A percentile compares a stretch with the other conserved stretches of the same genome.
Conservation (phyloP, 2,113 vertebrate genomes). For the Gasterosteus nipponicus region DNA sequence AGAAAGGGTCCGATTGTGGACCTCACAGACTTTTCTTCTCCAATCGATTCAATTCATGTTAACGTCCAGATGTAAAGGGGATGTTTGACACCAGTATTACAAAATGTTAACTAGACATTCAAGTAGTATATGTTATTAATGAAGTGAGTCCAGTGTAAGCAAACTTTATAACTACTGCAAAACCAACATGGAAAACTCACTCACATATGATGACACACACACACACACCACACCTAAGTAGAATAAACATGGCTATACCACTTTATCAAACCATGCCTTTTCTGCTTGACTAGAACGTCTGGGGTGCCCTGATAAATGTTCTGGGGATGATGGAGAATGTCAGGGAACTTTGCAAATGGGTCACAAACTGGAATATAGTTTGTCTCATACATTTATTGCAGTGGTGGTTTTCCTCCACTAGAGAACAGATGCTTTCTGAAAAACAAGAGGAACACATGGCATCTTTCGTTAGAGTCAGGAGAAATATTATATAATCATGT, state of each 20-base stretch:
- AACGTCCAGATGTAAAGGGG: constrained; percentile 30
- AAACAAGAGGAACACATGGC: background rate
- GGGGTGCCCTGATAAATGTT: constrained; percentile 13
- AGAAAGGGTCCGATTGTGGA: constrained; percentile 45
- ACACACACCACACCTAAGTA: background rate
- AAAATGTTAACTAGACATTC: constrained; percentile 1
- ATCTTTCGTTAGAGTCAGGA: background rate
- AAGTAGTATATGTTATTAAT: background rate
- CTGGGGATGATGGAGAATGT: constrained; percentile 1
- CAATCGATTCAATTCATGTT: constrained; percentile 27
- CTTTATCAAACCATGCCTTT: constrained; percentile 19
- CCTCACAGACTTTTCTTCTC: constrained; percentile 28
- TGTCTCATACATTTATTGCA: constrained; percentile 12
- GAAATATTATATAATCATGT: constrained; percentile 6
- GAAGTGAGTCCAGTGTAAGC: constrained; percentile 9
- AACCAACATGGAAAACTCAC: constrained; percentile 3
- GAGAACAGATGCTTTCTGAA: background rate
- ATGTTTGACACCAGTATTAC: constrained; percentile 27
- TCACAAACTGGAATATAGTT: constrained; percentile 18
- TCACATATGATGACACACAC: constrained; percentile 2
- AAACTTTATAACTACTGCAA: background rate
- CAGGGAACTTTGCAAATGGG: constrained; percentile 21
- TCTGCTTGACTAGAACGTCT: constrained; percentile 25
- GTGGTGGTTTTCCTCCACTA: constrained; percentile 5
- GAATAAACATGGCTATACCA: constrained; percentile 1